A percentile compares a stretch with the other conserved stretches of the same genome.
phyloP scores from a whole-genome alignment of 2,888 invertebrate genomes.

The Aricia artaxerxes region DNA sequence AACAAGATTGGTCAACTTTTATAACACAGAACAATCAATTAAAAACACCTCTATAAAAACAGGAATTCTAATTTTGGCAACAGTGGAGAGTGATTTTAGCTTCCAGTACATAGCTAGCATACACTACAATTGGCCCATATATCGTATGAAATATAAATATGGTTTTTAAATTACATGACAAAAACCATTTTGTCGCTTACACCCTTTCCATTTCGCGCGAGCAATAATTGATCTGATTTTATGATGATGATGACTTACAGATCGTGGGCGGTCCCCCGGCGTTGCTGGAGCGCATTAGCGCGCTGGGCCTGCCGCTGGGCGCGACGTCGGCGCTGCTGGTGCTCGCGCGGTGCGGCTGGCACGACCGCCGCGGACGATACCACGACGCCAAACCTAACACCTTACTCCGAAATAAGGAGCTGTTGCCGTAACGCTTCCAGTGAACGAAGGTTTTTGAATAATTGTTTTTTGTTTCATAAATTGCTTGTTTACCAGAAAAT shows the following conservation, averaged over 20 bases:
- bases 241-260: constrained; percentile 44
- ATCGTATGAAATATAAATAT: no score
- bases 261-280: constrained; percentile 63
- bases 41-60: no score
- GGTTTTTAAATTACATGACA: no score
- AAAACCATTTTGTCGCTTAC: no score
- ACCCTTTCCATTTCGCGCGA: no score
- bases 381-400: constrained; percentile 60
- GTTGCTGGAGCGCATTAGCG: constrained; percentile 69
- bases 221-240: no score
- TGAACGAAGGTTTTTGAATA: background rate
- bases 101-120: no score
- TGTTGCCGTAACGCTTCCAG: background rate
- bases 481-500: background rate
- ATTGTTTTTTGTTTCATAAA: background rate
- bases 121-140: no score
- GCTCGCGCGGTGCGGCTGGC: constrained; percentile 60
- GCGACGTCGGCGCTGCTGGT: constrained; percentile 60
- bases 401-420: constrained; percentile 54
- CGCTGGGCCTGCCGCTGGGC: constrained; percentile 67
- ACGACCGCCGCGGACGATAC: constrained; percentile 56
- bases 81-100: no score
- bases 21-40: no score
- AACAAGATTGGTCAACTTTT: no score
- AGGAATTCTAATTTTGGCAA: no score